Evolutionary conservation across 1,140 invertebrate species (phyloP), one percentile per base, ranked within the genome.

Genomic region (Drosophila biarmipes): DNA sequence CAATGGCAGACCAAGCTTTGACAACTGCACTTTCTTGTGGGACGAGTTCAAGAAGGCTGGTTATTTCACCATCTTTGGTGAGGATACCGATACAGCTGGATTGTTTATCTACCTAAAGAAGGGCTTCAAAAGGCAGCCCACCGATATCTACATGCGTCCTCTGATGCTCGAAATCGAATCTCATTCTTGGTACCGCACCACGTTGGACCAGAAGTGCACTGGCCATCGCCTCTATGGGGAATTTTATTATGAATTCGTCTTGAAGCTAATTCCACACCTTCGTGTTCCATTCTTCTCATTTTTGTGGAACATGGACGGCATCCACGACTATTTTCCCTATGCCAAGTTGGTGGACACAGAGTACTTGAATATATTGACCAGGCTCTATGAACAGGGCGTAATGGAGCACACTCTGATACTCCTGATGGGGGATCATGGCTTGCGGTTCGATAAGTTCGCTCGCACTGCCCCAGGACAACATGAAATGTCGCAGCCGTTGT

Each of bases 401-500:
- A 29, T 52, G 27, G 31, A 63, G 12, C 38, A 45, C n/a, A 63
- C 52, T 3, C 29, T 63, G 12, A 56, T 63, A 4, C 27, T 63
- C n/a, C n/a, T 63, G 10, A 29, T 63, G 52, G 38, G 38, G 21
- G 52, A 56, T 35, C 59, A 63, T 4, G 59, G 52, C 0, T 7
- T 45, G 3, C 27, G 59, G 14, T 27, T 35, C 6, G 14, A 24
- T 5, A n/a, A 5, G 11, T 63, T 45, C 8, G n/a, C 51, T 0
- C 14, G 12, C 14, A 45, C 52, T 24, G 54, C 11, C 8, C 19
- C 31, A 19, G 59, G 59, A n/a, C 29, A 17, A 17, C 14, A n/a
- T 12, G 51, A 63, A 38, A 63, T 55, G 38, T 63, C 59, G 2
- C 59, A 63, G 52, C 59, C 59, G 0, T 29, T 63, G 2, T 29